A percentile compares a stretch with the other conserved stretches of the same genome.
Evolutionary conservation across 2,113 vertebrate genomes (phyloP).

Genomic region (Pavo muticus): DNA sequence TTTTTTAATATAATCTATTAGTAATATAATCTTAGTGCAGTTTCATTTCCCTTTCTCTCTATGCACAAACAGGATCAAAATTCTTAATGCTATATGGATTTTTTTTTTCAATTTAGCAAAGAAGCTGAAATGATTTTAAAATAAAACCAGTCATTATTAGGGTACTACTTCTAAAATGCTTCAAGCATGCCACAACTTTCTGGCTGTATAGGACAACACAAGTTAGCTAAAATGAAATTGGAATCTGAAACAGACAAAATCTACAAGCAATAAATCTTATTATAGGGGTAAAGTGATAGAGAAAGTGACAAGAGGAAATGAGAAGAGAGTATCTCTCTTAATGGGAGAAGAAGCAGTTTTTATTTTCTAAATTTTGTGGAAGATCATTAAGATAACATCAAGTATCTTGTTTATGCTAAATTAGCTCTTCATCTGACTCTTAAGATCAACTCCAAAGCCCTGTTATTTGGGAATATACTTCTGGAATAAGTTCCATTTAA

Average conservation of each 20-base stretch:
- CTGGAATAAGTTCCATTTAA: conserved; percentile 62
- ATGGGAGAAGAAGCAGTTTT: background rate
- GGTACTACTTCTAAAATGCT: background rate
- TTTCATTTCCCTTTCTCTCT: background rate
- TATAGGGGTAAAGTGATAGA: background rate
- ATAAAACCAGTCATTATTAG: background rate
- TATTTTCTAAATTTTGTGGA: conserved; percentile 1
- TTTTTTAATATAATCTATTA: background rate
- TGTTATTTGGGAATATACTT: conserved; percentile 39
- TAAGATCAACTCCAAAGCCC: background rate
- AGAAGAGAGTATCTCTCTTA: conserved; percentile 16
- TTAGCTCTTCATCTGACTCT: background rate
- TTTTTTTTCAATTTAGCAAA: background rate
- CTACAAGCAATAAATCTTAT: background rate
- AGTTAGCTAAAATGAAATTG: background rate
- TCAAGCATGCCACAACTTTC: background rate
- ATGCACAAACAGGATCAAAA: background rate
- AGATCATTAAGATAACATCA: background rate
- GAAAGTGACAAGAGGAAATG: background rate
- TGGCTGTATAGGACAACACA: background rate
- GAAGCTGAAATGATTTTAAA: background rate
- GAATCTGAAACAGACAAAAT: background rate
- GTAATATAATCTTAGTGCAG: background rate
- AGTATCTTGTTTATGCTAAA: conserved; percentile 15
- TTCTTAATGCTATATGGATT: background rate